Base-by-base conservation (phyloP, 2,113 vertebrate genomes). In the Galemys pyrenaicus region DNA sequence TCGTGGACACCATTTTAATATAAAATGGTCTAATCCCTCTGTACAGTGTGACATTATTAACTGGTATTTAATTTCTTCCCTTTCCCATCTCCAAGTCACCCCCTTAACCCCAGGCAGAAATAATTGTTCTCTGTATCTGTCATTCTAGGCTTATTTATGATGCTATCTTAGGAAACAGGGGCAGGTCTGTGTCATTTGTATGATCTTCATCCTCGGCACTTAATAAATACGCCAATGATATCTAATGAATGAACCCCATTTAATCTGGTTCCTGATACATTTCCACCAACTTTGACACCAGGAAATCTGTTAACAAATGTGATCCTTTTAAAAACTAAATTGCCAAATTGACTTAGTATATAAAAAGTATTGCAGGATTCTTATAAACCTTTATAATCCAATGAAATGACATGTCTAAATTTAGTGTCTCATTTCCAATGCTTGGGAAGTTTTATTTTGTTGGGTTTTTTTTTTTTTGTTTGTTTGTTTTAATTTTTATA, bases 161-260 rank as follows among this genome's bases (percentile, higher is more conserved):
- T 13, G 49, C 65, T 19, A 37, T 85, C 62, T 90, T 65, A 37
- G 58, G 39, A 91, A 89, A 89, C 3, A 68, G 41, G 30, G 28
- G 7, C 5, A 30, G 22, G 1, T 2, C 2, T 54, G 46, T 5
- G 90, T 56, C 26, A 51, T 65, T 65, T 82, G 19, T 54, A 49
- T 35, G 41, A 20, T 4, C 17, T 20, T 74, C 3, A 4, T 13
- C 37, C 64, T 86, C 78, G 39, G 49, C 35, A 56, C 46, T 65
- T 39, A 28, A 64, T 39, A 37, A 6, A 3, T n/a, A n/a, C 28
- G 28, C 54, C 6, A n/a, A 35, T 60, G 1, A 0, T 46, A 10
- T 56, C 32, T 64, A 82, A 75, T 70, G 11, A 87, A 89, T 65
- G 32, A 82, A 58, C 49, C 82, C 92, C 28, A 37, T 41, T 90